Evolutionary conservation across 2,797 vertebrate species (phyloP).

Genomic region (Sardinella longiceps): DNA sequence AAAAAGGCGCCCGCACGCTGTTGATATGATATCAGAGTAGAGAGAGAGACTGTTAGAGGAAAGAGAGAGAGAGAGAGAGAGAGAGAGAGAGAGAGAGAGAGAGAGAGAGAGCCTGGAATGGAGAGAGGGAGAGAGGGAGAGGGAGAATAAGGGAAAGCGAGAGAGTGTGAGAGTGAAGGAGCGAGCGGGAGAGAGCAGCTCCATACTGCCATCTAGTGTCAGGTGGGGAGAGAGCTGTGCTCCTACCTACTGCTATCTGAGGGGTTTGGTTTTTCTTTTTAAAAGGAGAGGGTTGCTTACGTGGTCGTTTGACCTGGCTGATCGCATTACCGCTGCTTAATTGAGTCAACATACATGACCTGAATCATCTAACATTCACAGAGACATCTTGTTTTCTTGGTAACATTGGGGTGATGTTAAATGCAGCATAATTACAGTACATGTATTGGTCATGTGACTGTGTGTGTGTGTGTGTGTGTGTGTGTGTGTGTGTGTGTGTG

Average conservation of each 20-base stretch:
- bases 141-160: not conserved
- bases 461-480: not conserved
- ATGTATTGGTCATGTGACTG: not conserved
- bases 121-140: not conserved
- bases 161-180: not conserved
- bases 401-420: not conserved
- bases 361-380: not conserved
- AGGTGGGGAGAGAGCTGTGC: not conserved
- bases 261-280: no score
- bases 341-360: not conserved
- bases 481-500: not conserved
- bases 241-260: no score
- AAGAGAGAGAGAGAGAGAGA: no score
- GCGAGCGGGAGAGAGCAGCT: not conserved
- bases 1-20: not conserved
- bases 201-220: constrained; percentile 65
- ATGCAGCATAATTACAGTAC: not conserved
- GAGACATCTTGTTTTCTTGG: not conserved
- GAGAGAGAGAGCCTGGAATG: no score
- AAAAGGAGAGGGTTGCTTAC: not conserved
- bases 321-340: not conserved
- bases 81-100: no score
- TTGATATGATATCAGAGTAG: not conserved
- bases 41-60: no score
- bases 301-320: not conserved